These are phyloP conservation scores for Callosobruchus maculatus DNA, from an alignment of 2,888 invertebrate genomes.

Conservation along the genomic window DNA sequence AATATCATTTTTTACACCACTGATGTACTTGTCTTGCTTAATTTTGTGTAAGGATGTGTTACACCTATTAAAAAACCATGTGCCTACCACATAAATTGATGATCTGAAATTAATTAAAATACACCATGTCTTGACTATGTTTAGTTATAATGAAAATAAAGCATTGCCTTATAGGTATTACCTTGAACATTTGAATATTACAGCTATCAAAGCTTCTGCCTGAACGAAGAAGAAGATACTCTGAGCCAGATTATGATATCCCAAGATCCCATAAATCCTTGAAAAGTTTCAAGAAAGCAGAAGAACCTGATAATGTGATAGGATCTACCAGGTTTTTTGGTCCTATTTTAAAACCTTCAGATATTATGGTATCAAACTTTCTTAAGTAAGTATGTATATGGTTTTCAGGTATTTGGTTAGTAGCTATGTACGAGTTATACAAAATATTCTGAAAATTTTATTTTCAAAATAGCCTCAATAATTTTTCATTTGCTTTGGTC, in stretches of 20 bases:
- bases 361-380: background rate
- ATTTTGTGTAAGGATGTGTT: too few relatives aligned
- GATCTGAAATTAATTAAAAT: too few relatives aligned
- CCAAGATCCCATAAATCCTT: slow-evolving; percentile 48
- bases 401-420: background rate
- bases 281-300: slow-evolving; percentile 28
- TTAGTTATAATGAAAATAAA: too few relatives aligned
- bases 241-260: slow-evolving; percentile 52
- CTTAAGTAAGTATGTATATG: background rate
- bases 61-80: too few relatives aligned
- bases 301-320: slow-evolving; percentile 28
- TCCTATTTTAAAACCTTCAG: slow-evolving; percentile 28
- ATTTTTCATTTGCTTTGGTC: background rate
- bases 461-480: background rate
- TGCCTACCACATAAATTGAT: too few relatives aligned
- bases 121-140: too few relatives aligned
- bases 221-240: slow-evolving; percentile 36
- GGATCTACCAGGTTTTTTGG: slow-evolving; percentile 46
- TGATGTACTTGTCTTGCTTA: too few relatives aligned
- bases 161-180: too few relatives aligned
- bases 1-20: too few relatives aligned
- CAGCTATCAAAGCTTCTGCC: slow-evolving; percentile 41
- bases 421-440: too few relatives aligned
- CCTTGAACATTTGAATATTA: slow-evolving; percentile 15
- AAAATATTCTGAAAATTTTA: background rate